These are phyloP conservation scores for Petaurus breviceps DNA, from an alignment of 2,113 vertebrate genomes.

Conservation along the genomic window DNA sequence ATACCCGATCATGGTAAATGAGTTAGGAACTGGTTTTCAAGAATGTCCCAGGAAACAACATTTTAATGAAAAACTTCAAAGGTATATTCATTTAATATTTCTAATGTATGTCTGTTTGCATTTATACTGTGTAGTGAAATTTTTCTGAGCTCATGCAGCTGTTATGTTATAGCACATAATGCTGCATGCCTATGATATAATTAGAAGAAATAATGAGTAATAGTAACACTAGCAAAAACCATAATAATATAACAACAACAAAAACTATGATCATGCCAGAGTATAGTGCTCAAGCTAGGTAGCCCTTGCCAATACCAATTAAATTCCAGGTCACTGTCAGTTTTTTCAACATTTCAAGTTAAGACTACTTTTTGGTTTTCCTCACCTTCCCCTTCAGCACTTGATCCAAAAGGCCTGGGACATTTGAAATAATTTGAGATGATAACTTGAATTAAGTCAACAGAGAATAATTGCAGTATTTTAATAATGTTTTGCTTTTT, in stretches of 20 bases:
- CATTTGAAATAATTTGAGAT: neutral
- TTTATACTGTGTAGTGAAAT: slow-evolving; percentile 41
- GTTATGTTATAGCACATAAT: slow-evolving; percentile 58
- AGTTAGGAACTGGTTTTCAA: slow-evolving; percentile 64
- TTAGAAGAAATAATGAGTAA: slow-evolving; percentile 73
- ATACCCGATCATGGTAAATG: slow-evolving; percentile 37
- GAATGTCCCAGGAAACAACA: slow-evolving; percentile 47
- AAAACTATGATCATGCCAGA: slow-evolving; percentile 43
- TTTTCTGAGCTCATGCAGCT: slow-evolving; percentile 65
- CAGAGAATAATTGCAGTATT: neutral
- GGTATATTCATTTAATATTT: slow-evolving; percentile 58
- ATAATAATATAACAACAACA: neutral
- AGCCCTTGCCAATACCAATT: slow-evolving; percentile 67
- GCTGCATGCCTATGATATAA: slow-evolving; percentile 28
- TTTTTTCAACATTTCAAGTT: neutral
- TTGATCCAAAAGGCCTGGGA: neutral
- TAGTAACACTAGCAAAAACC: neutral
- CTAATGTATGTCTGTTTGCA: slow-evolving; percentile 66
- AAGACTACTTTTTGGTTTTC: neutral
- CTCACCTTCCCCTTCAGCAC: neutral
- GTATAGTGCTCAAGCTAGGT: slow-evolving; percentile 63
- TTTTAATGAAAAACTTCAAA: slow-evolving; percentile 67
- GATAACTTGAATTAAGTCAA: neutral
- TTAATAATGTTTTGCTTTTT: neutral
- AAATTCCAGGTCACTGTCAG: neutral